Evolutionary conservation across 2,113 vertebrate species (phyloP), one percentile per base, ranked within the genome.

Genomic region (Suricata suricatta): DNA sequence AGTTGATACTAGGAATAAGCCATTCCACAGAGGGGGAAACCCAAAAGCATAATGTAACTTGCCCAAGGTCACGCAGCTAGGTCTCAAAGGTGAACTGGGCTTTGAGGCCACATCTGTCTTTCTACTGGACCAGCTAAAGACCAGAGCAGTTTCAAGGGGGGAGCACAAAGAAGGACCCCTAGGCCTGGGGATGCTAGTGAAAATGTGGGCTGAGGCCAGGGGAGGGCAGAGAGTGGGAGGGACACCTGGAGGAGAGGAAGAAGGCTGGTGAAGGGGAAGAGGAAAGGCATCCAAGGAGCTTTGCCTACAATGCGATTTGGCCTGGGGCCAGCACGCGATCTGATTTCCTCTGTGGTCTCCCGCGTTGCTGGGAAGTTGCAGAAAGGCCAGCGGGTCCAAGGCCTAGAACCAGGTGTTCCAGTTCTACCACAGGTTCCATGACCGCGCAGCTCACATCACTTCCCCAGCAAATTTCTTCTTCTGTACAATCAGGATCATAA

Each of bases 261-360:
- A 66, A 54, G 23, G 35, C 47, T 85, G 88, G 74, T 5, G 10
- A 69, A 72, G 44, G n/a, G 68, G 31, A 81, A 23, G 68, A 25
- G 31, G 76, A 72, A 33, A 66, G 6, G 85, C 81, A 72, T 81
- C 80, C 63, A 74, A 82, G 88, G 66, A 38, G 27, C n/a, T 96
- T 74, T 63, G 57, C 66, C 69, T 64, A 44, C 35, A 72, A 76
- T 41, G 80, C 21, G 74, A 63, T 83, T 79, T 64, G 84, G 63
- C 84, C 50, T 31, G 52, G 64, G 87, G 85, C 33, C 83, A 66
- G 41, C 2, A 7, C 27, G 57, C 93, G 86, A 35, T 83, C 66
- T 86, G 95, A 79, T 95, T 93, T 97, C 82, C 91, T 97, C n/a
- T 95, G 95, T 92, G 68, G 83, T 63, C 81, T 97, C 52, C 63